phyloP scores from a whole-genome alignment of 2,888 invertebrate genomes.

The Linnaemya vulpina region DNA sequence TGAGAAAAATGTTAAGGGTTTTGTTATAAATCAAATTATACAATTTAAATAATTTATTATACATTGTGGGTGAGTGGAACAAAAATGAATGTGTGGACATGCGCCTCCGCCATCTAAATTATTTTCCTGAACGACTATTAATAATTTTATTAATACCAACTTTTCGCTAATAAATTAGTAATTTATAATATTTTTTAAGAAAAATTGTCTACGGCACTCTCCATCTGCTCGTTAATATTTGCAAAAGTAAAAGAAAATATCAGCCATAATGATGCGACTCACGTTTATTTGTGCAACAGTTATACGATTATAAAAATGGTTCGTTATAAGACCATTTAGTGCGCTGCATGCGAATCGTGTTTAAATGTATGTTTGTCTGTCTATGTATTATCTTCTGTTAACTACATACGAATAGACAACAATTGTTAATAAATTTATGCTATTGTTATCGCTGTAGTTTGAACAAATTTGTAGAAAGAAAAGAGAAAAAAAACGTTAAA shows the following conservation, averaged over 20 bases:
- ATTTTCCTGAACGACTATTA: not conserved
- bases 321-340: constrained; percentile 27
- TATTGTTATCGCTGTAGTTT: constrained; percentile 14
- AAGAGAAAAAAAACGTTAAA: not conserved
- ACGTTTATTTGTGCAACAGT: constrained; percentile 68
- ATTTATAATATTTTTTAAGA: not conserved
- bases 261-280: constrained; percentile 63
- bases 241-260: constrained; percentile 34
- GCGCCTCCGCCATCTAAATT: not conserved
- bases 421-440: not conserved
- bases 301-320: constrained; percentile 28
- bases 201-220: not conserved
- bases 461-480: constrained; percentile 11
- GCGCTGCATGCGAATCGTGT: not conserved
- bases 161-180: not conserved
- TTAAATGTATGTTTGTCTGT: not conserved
- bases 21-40: no score
- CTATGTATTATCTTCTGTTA: not conserved
- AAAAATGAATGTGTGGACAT: no score
- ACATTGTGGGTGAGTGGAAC: no score
- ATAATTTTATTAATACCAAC: constrained; percentile 7
- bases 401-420: not conserved
- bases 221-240: constrained; percentile 1
- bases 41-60: no score
- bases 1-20: no score